These are phyloP conservation scores for Sebastes flavidus DNA, from an alignment of 2,797 vertebrate species.

Conservation along the genomic window DNA sequence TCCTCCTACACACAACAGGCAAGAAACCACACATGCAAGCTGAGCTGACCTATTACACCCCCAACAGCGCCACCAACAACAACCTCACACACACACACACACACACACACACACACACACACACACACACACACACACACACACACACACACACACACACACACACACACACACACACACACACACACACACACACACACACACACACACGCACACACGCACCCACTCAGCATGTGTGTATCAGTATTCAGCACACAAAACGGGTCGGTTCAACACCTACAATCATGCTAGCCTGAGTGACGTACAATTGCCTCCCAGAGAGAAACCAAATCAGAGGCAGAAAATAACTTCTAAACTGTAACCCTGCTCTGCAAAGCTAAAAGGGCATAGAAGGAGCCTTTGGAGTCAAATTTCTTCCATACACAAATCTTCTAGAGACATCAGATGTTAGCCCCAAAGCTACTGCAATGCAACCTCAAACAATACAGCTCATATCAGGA, in stretches of 20 bases:
- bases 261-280: constrained; percentile 16
- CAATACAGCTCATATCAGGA: background rate
- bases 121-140: background rate
- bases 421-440: background rate
- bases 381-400: background rate
- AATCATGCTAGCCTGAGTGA: constrained; percentile 13
- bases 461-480: background rate
- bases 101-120: background rate
- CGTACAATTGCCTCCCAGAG: constrained; percentile 2
- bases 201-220: constrained; percentile 25
- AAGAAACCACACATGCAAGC: constrained; percentile 24
- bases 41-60: constrained; percentile 39
- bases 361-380: background rate
- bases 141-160: background rate
- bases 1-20: background rate
- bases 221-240: constrained; percentile 35
- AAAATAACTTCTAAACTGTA: background rate
- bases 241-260: constrained; percentile 36
- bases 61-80: background rate
- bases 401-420: background rate
- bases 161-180: constrained; percentile 1
- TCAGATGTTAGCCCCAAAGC: constrained; percentile 29
- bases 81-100: background rate
- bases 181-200: constrained; percentile 2
- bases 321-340: constrained; percentile 5